A percentile compares a stretch with the other conserved stretches of the same genome.
These are phyloP conservation scores for Pogonomyrmex barbatus DNA, from an alignment of 1,140 invertebrate species.

Conservation along the genomic window DNA sequence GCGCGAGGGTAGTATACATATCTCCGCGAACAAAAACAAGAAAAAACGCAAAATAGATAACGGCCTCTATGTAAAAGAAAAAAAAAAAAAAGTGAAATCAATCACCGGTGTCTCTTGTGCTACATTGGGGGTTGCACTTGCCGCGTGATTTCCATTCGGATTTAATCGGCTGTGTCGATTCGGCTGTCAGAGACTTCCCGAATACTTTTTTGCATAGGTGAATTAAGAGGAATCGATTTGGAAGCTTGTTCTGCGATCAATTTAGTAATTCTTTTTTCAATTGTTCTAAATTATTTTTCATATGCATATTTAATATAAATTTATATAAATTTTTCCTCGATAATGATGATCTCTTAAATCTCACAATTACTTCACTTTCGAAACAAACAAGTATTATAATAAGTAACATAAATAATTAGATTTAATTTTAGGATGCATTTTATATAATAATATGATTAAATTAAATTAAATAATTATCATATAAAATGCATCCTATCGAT, in stretches of 20 bases:
- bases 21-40: slow-evolving; percentile 24
- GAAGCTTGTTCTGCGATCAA: neutral
- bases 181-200: neutral
- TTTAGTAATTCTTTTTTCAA: neutral
- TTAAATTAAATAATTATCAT: neutral
- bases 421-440: too few relatives aligned
- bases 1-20: slow-evolving; percentile 71
- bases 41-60: slow-evolving; percentile 6
- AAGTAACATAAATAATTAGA: too few relatives aligned
- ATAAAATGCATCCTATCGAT: slow-evolving; percentile 17
- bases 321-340: neutral
- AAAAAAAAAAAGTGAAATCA: slow-evolving; percentile 21
- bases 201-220: slow-evolving; percentile 47
- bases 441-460: too few relatives aligned
- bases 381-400: too few relatives aligned
- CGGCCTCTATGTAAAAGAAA: slow-evolving; percentile 53
- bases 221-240: slow-evolving; percentile 37
- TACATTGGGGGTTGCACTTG: slow-evolving; percentile 4
- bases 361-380: neutral
- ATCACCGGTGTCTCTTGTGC: slow-evolving; percentile 46
- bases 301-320: neutral
- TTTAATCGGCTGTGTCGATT: slow-evolving; percentile 4
- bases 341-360: neutral
- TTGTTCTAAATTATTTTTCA: neutral
- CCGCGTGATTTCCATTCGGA: neutral